A percentile compares a stretch with the other conserved stretches of the same genome.
These are phyloP conservation scores for Archocentrus centrarchus DNA, from an alignment of 2,113 vertebrate genomes.

Conservation along the genomic window DNA sequence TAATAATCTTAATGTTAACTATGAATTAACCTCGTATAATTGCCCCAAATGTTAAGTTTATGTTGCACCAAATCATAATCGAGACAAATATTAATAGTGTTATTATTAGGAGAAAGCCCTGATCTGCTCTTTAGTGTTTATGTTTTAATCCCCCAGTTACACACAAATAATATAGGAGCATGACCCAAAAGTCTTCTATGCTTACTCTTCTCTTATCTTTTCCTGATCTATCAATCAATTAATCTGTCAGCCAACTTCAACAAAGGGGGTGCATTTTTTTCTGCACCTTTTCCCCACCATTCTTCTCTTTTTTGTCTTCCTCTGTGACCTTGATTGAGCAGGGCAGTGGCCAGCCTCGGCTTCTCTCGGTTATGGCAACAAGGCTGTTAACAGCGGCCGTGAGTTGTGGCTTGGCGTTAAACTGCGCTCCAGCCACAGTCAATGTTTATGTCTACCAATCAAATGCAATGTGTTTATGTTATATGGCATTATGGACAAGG, in stretches of 20 bases:
- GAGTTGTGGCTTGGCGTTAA: slow-evolving; percentile 80
- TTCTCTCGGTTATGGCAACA: slow-evolving; percentile 34
- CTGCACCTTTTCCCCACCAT: background rate
- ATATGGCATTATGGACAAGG: slow-evolving; percentile 77
- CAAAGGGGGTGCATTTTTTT: background rate
- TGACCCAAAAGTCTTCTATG: background rate
- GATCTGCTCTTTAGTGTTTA: background rate
- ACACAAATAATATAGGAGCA: background rate
- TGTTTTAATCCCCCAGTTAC: background rate
- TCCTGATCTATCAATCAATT: background rate
- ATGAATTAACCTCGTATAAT: background rate
- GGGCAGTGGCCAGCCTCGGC: slow-evolving; percentile 62
- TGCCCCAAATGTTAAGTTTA: background rate
- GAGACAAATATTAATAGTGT: background rate
- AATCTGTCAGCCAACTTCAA: background rate
- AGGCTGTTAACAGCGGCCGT: slow-evolving; percentile 66
- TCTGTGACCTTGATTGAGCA: slow-evolving; percentile 36
- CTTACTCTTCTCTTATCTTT: background rate
- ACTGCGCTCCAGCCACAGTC: slow-evolving; percentile 72
- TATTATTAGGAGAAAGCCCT: background rate
- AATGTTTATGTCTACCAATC: slow-evolving; percentile 84
- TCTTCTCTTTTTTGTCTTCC: slow-evolving; percentile 18
- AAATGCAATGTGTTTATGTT: slow-evolving; percentile 82
- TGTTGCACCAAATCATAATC: background rate
- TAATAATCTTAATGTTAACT: background rate